These are phyloP conservation scores for Isotomurus palustris DNA, from an alignment of 2,888 invertebrate genomes.

Conservation along the genomic window DNA sequence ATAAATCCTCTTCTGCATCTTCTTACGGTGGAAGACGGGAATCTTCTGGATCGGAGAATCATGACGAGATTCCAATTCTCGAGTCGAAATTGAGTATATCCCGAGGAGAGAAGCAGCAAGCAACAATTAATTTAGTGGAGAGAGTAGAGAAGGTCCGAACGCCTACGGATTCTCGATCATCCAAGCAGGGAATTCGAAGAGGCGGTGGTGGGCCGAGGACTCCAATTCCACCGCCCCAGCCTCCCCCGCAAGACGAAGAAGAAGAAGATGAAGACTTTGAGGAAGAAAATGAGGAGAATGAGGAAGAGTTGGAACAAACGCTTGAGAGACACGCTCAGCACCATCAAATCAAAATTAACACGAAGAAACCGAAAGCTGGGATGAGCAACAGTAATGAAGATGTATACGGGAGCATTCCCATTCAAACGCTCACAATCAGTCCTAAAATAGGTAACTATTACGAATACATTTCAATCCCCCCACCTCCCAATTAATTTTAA, in stretches of 20 bases:
- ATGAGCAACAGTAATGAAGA: conserved; percentile 42
- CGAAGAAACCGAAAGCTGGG: conserved; percentile 8
- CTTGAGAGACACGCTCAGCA: conserved; percentile 1
- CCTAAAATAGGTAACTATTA: conserved; percentile 36
- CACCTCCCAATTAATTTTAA: too few relatives aligned
- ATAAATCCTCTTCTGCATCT: conserved; percentile 2
- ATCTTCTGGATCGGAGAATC: conserved; percentile 4
- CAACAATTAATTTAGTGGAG: conserved; percentile 31
- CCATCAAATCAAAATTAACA: conserved; percentile 1
- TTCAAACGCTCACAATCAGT: conserved; percentile 37
- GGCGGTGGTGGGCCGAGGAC: conserved; percentile 8
- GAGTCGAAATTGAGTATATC: conserved; percentile 44
- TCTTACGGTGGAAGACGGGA: conserved; percentile 2
- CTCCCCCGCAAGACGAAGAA: conserved; percentile 17
- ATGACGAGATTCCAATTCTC: conserved; percentile 36
- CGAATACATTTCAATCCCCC: not conserved
- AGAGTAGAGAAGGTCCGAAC: conserved; percentile 24
- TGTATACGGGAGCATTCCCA: conserved; percentile 42
- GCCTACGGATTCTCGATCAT: not conserved
- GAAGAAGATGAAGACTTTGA: conserved; percentile 33
- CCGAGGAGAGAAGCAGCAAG: conserved; percentile 29
- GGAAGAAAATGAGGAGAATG: conserved; percentile 14
- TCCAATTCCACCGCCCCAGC: not conserved
- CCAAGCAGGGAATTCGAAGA: conserved; percentile 6
- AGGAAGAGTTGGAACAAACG: conserved; percentile 3